Conservation (phyloP, 2,888 invertebrate genomes). For the Idaea aversata region DNA sequence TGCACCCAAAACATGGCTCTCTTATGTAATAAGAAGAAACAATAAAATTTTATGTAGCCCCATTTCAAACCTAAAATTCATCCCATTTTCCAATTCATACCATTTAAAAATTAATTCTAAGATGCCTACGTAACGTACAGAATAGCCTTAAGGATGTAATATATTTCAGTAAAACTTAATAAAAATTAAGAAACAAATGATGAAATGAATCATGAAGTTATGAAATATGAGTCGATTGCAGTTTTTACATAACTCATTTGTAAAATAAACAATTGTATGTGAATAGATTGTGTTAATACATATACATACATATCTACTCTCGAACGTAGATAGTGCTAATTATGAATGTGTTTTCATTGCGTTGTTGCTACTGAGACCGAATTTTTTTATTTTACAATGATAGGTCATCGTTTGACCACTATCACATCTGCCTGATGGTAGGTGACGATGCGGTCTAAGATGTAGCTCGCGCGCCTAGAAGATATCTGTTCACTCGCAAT, state of each 20-base stretch:
- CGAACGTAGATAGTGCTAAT: background rate
- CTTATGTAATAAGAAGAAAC: background rate
- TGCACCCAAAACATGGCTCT: background rate
- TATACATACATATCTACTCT: background rate
- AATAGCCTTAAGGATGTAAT: background rate
- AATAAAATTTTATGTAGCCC: too few species aligned
- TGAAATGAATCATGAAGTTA: background rate
- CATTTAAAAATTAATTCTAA: too few species aligned
- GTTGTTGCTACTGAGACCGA: background rate
- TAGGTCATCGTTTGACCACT: too few species aligned
- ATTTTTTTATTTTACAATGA: too few species aligned
- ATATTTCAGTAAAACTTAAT: background rate
- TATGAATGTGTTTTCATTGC: background rate
- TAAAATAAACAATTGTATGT: conserved; percentile 1
- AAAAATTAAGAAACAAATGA: background rate
- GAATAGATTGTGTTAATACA: background rate
- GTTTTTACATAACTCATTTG: background rate
- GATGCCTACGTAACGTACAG: background rate
- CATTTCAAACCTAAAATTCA: too few species aligned
- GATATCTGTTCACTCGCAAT: too few species aligned
- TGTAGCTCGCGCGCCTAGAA: too few species aligned
- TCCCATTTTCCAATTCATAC: too few species aligned
- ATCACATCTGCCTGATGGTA: too few species aligned
- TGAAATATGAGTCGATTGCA: background rate
- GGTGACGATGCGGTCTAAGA: too few species aligned